Conservation (phyloP, 2,888 invertebrate species). For the Stegana nigrithorax region DNA sequence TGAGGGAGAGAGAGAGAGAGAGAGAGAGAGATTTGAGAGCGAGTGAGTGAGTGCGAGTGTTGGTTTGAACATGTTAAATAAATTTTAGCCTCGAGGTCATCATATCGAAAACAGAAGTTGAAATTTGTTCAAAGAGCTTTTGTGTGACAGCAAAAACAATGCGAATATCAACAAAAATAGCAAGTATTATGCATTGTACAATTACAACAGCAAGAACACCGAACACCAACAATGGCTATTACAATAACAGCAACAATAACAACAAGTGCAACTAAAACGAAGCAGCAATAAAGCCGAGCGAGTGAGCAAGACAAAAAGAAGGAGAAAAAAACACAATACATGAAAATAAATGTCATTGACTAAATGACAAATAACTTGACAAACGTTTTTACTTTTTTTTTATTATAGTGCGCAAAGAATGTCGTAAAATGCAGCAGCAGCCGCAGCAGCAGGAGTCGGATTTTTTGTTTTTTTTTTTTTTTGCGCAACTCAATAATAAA, state of each 20-base stretch:
- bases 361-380: slow-evolving; percentile 60
- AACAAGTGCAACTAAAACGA: slow-evolving; percentile 17
- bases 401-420: neutral
- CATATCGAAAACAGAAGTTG: slow-evolving; percentile 55
- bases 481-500: neutral
- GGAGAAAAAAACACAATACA: slow-evolving; percentile 35
- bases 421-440: neutral
- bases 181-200: slow-evolving; percentile 23
- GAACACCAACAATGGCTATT: no score
- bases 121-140: slow-evolving; percentile 22
- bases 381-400: slow-evolving; percentile 30
- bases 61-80: slow-evolving; percentile 21
- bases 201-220: slow-evolving; percentile 42
- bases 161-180: slow-evolving; percentile 26
- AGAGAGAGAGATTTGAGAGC: neutral
- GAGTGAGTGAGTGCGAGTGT: slow-evolving; percentile 16
- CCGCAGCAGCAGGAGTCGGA: no score
- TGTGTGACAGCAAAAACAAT: slow-evolving; percentile 38
- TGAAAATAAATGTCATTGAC: slow-evolving; percentile 61
- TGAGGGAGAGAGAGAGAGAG: neutral
- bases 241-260: slow-evolving; percentile 24
- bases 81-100: slow-evolving; percentile 56
- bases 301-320: neutral
- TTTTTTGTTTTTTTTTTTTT: no score
- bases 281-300: slow-evolving; percentile 28